Percentiles rank a stretch among this genome's conserved stretches.
Evolutionary conservation across 1,140 invertebrate genomes (phyloP).

Genomic region (Trialeurodes vaporariorum): DNA sequence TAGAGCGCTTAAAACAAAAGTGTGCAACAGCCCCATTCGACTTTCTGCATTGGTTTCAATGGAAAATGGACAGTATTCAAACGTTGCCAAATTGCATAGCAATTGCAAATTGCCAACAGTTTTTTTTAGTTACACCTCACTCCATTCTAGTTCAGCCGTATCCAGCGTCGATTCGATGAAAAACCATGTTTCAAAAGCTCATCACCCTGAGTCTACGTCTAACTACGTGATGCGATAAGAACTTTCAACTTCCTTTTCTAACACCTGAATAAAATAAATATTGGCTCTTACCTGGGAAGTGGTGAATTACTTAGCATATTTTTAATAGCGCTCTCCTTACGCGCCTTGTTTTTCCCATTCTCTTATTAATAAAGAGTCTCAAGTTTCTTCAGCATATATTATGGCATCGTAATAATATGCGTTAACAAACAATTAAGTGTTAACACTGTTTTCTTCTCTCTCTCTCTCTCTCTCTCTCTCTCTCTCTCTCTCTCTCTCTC

Average conservation of each 20-base stretch:
- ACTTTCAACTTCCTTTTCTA: not conserved
- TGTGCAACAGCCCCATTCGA: too few relatives aligned
- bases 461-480: not conserved
- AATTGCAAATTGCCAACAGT: too few relatives aligned
- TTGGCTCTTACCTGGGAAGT: not conserved
- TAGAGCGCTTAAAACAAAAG: too few relatives aligned
- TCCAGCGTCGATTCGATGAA: too few relatives aligned
- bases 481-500: not conserved
- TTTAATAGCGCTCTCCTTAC: not conserved
- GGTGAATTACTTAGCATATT: not conserved
- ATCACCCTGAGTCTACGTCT: too few relatives aligned
- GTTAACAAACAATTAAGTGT: conserved; percentile 6
- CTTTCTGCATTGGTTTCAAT: too few relatives aligned
- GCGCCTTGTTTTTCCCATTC: not conserved
- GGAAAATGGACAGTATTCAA: too few relatives aligned
- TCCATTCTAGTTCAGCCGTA: too few relatives aligned
- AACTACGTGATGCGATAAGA: too few relatives aligned
- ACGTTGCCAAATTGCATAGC: too few relatives aligned
- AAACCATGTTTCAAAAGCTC: too few relatives aligned
- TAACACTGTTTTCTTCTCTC: not conserved
- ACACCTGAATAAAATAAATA: not conserved
- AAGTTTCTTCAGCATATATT: not conserved
- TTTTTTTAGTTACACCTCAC: too few relatives aligned
- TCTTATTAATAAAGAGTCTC: not conserved
- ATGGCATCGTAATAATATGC: not conserved